Evolutionary conservation across 2,888 invertebrate species (phyloP), one percentile per base, ranked within the genome.

Genomic region (Allygus modestus): DNA sequence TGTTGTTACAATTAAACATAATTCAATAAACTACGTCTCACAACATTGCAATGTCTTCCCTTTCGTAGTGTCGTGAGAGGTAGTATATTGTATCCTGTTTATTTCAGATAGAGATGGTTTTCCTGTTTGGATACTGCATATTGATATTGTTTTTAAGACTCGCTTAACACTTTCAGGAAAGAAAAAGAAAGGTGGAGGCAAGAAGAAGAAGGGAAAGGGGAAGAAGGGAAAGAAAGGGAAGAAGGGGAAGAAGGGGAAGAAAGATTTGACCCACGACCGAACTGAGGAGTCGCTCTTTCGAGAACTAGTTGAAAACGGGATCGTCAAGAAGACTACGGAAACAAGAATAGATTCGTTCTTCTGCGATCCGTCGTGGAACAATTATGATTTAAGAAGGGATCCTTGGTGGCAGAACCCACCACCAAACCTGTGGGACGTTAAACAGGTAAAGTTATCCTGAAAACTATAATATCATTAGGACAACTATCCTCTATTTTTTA

Each of bases 201-300:
- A 58, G 58, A 97, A 97, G 88, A 94, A 93, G 90, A 94, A 96
- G 91, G 92, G 94, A 28, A 85, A 85, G 65, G 84, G 84, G 77
- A 69, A 85, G 69, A 84, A 84, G 61, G 65, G 81, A 43, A 87
- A 86, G 84, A 84, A 73, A 81, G 54, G 43, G 54, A 61, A 88
- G 20, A 89, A 89, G 61, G 89, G 88, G 20, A 86, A 88, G n/a
- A 92, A 91, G 86, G 85, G 73, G 17, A 84, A 87, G 20, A 95
- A 94, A 89, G 94, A 95, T 89, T 89, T 92, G 43, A 94, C 94
- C 0, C 93, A 92, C 0, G 93, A 94, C 89, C 89, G 94, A 85
- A 90, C 91, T 0, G 91, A 93, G 0, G 94, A 93, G 87, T 92
- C 92, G n/a, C 91, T 96, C 88, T 96, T 95, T 88, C 94, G 95